phyloP scores from a whole-genome alignment of 2,797 vertebrate species.

The Esox lucius region DNA sequence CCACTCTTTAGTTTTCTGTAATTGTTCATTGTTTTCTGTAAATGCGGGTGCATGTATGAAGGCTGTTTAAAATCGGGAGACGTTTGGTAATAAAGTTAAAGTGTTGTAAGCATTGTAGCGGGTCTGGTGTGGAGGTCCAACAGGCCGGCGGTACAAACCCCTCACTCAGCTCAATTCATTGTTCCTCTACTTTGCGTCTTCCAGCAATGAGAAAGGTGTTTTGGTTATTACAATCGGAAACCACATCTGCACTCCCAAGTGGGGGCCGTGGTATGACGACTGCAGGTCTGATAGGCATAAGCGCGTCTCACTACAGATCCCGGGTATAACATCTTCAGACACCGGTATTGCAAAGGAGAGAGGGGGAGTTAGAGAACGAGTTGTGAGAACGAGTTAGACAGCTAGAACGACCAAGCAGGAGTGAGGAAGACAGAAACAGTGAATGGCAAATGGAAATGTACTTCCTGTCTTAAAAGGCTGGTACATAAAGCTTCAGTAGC shows the following conservation, averaged over 20 bases:
- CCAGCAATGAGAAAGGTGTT: background rate
- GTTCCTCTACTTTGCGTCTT: background rate
- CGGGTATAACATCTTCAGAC: background rate
- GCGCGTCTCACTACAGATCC: background rate
- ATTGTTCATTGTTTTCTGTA: too few species aligned
- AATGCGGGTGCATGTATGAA: too few species aligned
- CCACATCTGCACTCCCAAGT: background rate
- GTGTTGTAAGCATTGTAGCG: background rate
- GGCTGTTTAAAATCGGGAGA: too few species aligned
- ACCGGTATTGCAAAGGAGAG: background rate
- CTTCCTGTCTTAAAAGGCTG: slow-evolving; percentile 51
- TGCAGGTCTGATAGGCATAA: background rate
- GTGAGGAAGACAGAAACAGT: slow-evolving; percentile 17
- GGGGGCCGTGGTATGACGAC: background rate
- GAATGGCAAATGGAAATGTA: slow-evolving; percentile 58
- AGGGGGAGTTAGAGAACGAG: background rate
- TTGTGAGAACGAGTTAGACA: slow-evolving; percentile 19
- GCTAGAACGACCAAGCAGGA: slow-evolving; percentile 16
- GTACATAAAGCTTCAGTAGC: slow-evolving; percentile 34
- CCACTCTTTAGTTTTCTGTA: background rate
- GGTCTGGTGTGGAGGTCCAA: background rate
- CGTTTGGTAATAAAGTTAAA: background rate
- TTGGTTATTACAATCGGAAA: background rate
- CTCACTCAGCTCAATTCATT: background rate
- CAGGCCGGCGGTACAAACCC: too few species aligned